These are phyloP conservation scores for Poeciliopsis gracilis DNA, from an alignment of 2,797 vertebrate genomes.

Conservation along the genomic window DNA sequence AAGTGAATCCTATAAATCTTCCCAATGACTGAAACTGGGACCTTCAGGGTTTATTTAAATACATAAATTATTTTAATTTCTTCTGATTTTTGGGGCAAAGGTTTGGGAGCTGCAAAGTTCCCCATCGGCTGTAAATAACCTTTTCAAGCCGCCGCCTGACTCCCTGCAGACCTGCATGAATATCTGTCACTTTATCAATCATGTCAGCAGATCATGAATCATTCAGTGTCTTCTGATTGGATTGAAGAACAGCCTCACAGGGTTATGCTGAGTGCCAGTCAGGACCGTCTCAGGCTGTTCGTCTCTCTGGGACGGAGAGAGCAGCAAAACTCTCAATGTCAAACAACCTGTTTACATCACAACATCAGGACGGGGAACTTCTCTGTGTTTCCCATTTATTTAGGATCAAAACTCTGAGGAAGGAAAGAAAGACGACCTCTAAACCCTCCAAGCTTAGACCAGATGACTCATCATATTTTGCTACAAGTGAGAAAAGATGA, in stretches of 20 bases:
- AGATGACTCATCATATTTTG: background rate
- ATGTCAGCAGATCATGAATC: constrained; percentile 60
- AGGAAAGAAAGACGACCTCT: background rate
- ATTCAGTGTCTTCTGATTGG: constrained; percentile 56
- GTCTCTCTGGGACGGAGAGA: constrained; percentile 28
- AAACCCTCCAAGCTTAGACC: background rate
- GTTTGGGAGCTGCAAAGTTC: constrained; percentile 10
- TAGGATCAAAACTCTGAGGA: background rate
- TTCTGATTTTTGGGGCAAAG: constrained; percentile 20
- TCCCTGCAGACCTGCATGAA: constrained; percentile 26
- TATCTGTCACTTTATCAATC: constrained; percentile 51
- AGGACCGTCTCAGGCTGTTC: constrained; percentile 40
- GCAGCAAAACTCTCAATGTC: constrained; percentile 12
- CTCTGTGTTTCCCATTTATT: background rate
- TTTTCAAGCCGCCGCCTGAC: constrained; percentile 13
- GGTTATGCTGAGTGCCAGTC: constrained; percentile 50
- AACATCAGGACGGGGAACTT: background rate
- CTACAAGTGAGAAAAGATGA: background rate
- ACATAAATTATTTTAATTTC: constrained; percentile 72
- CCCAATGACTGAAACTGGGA: constrained; percentile 41
- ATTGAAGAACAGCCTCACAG: constrained; percentile 54
- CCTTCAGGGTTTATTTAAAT: constrained; percentile 58
- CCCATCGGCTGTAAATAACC: constrained; percentile 5
- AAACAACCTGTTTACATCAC: background rate
- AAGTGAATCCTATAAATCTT: constrained; percentile 63